These are phyloP conservation scores for Callaeas wilsoni DNA, from an alignment of 2,113 vertebrate genomes.

Conservation along the genomic window DNA sequence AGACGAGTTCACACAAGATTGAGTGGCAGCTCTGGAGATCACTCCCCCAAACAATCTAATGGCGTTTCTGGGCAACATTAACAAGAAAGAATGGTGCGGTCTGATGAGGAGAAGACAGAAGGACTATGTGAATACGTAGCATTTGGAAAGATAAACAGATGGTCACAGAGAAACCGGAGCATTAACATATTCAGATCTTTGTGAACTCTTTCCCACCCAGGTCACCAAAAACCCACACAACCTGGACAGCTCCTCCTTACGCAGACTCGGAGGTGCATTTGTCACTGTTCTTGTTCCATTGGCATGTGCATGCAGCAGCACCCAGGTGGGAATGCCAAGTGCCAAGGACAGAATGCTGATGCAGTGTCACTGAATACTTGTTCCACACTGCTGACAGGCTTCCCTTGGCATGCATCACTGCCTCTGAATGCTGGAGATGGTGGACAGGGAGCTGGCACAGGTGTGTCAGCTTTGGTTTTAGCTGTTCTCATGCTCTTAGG, in stretches of 20 bases:
- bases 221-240: not conserved
- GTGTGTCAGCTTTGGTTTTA: not conserved
- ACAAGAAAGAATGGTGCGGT: not conserved
- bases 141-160: not conserved
- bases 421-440: not conserved
- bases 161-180: not conserved
- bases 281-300: not conserved
- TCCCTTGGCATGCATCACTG: not conserved
- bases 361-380: not conserved
- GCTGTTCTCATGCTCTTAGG: not conserved
- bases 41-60: not conserved
- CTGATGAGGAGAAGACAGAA: not conserved
- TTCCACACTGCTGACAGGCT: not conserved
- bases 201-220: not conserved
- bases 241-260: not conserved
- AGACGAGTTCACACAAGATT: not conserved
- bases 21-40: not conserved
- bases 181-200: not conserved
- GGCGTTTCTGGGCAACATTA: not conserved
- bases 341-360: not conserved
- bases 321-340: not conserved
- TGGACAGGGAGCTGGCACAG: not conserved
- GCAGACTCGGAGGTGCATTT: not conserved
- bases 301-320: not conserved
- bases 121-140: not conserved